Evolutionary conservation across 1,140 invertebrate genomes (phyloP).

Genomic region (Apolygus lucorum): DNA sequence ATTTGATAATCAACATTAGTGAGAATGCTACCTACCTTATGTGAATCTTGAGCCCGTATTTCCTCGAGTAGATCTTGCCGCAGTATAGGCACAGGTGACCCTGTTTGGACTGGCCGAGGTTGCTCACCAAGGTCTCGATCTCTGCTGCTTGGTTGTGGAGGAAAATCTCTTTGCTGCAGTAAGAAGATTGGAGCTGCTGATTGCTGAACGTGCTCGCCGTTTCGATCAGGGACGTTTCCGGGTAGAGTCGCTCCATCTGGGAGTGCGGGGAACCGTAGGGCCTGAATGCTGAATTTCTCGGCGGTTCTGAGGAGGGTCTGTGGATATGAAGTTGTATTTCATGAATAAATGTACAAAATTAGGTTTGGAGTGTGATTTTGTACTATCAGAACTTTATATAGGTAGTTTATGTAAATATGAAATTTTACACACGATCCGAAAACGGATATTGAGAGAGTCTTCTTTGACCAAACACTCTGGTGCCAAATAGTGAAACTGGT

Average conservation of each 20-base stretch:
- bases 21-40: slow-evolving; percentile 55
- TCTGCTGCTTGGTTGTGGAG: slow-evolving; percentile 41
- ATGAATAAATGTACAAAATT: no score
- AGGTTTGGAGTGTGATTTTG: no score
- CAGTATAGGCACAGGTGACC: slow-evolving; percentile 79
- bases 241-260: slow-evolving; percentile 10
- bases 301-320: slow-evolving; percentile 27
- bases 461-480: no score
- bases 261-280: slow-evolving; percentile 34
- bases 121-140: slow-evolving; percentile 68
- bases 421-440: no score
- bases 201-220: background rate
- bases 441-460: no score
- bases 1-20: no score
- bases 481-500: no score
- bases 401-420: no score
- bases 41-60: slow-evolving; percentile 89
- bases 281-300: slow-evolving; percentile 41
- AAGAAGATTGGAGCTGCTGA: background rate
- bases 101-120: slow-evolving; percentile 62
- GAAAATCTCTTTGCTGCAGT: background rate
- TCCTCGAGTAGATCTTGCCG: slow-evolving; percentile 80
- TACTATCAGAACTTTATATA: no score
- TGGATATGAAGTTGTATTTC: no score
- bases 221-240: slow-evolving; percentile 5